Conservation (phyloP, 2,113 vertebrate genomes). For the Ploceus nigricollis region DNA sequence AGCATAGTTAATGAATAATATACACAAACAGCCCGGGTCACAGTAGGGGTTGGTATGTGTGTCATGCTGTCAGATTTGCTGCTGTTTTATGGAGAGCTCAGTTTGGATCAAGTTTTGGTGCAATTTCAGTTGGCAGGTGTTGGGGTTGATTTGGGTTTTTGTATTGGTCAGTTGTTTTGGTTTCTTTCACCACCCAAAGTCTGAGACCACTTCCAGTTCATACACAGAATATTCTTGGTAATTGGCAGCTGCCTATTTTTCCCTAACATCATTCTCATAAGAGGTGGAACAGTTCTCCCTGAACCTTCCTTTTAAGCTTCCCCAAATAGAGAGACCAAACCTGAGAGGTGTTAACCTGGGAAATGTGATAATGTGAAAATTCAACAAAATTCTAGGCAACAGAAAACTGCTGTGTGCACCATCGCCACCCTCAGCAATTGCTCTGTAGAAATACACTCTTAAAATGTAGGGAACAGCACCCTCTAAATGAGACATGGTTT, state of each 20-base stretch:
- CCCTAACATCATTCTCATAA: neutral
- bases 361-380: neutral
- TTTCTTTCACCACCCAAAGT: neutral
- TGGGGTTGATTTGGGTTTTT: rapidly evolving
- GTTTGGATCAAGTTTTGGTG: neutral
- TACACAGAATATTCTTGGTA: neutral
- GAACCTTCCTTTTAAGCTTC: neutral
- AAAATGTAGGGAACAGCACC: neutral
- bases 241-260: neutral
- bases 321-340: neutral
- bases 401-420: neutral
- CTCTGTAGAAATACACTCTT: neutral
- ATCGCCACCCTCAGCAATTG: neutral
- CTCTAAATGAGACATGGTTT: neutral
- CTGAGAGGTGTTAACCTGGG: neutral
- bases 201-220: neutral
- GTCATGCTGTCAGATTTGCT: neutral
- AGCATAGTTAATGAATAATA: neutral
- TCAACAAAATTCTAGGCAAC: neutral
- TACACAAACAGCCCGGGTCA: neutral
- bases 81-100: neutral
- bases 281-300: neutral
- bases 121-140: neutral
- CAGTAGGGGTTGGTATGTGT: neutral
- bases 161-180: neutral